Base-by-base conservation (phyloP, 2,888 invertebrate genomes). In the Carpatolechia fugitivella region DNA sequence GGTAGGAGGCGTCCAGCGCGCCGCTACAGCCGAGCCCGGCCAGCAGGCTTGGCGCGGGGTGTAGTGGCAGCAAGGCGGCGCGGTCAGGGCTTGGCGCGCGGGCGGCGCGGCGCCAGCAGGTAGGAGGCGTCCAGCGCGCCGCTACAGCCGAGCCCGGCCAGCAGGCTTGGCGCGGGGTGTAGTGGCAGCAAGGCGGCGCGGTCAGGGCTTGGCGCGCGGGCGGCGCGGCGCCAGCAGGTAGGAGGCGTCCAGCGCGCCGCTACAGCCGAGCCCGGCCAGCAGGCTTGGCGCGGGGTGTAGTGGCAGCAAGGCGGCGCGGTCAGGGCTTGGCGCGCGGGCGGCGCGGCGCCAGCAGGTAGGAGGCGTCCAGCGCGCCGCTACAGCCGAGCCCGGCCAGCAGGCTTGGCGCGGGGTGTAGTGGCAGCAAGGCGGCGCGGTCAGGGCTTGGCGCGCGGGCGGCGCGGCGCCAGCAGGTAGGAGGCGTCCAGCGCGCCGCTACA, bases 61-160 rank as follows among this genome's bases (percentile, higher is more conserved):
- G 76, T 88, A 88, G 55, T 88, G 85, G 54, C 87, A 85, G 63
- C 82, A 85, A 68, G 81, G 80, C 63, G 82, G 44, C 72, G 68
- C n/a, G 70, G 64, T n/a, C n/a, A 2, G 56, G 48, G 33, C 58
- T 56, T 11, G 56, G 51, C 16, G 60, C 54, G 49, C 18, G 54
- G 35, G 20, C 1, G 41, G 31, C 2, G 1, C 3, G 6, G 7
- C 14, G 7, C 16, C 1, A 35, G 18, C 13, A 6, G 5, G 1
- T 24, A 20, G 50, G 38, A n/a, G n/a, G n/a, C n/a, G n/a, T n/a
- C n/a, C 33, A 82, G 72, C 4, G 82, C 62, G 13, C 64, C 65
- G 49, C 79, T 69, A 33, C 65, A 56, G 1, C 72, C 77, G 61
- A 74, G 80, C 50, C 77, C 76, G 4, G 79, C 66, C 30, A 88